Evolutionary conservation across 2,113 vertebrate species (phyloP).

Genomic region (Cinclus mexicanus): DNA sequence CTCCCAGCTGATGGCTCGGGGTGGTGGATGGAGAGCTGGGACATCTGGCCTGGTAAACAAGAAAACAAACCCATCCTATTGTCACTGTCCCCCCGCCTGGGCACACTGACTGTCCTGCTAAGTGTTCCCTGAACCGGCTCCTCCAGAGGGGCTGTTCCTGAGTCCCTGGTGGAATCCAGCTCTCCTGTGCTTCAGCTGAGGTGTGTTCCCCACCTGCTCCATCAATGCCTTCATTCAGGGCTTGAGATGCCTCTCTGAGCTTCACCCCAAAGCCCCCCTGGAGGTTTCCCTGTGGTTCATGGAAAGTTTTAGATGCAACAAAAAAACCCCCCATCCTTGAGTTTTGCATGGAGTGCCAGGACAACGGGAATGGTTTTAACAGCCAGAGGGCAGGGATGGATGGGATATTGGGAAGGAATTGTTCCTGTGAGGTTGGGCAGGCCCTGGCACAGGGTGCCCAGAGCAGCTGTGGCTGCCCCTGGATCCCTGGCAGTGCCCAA

Average conservation of each 20-base stretch:
- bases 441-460: neutral
- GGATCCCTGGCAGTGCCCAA: neutral
- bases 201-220: neutral
- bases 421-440: neutral
- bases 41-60: neutral
- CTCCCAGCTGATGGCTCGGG: neutral
- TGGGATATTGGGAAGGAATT: neutral
- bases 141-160: neutral
- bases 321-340: neutral
- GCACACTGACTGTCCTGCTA: neutral
- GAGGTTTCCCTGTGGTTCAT: neutral
- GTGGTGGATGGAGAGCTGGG: neutral
- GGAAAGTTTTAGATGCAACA: neutral
- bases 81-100: neutral
- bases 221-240: neutral
- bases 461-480: neutral
- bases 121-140: accelerated
- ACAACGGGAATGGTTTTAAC: neutral
- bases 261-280: neutral
- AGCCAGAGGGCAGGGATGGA: neutral
- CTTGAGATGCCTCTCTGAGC: neutral
- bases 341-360: neutral
- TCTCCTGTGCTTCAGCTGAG: accelerated
- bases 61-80: neutral
- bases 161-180: neutral